Evolutionary conservation across 2,797 vertebrate species (phyloP).

Genomic region (Pipistrellus nathusii): DNA sequence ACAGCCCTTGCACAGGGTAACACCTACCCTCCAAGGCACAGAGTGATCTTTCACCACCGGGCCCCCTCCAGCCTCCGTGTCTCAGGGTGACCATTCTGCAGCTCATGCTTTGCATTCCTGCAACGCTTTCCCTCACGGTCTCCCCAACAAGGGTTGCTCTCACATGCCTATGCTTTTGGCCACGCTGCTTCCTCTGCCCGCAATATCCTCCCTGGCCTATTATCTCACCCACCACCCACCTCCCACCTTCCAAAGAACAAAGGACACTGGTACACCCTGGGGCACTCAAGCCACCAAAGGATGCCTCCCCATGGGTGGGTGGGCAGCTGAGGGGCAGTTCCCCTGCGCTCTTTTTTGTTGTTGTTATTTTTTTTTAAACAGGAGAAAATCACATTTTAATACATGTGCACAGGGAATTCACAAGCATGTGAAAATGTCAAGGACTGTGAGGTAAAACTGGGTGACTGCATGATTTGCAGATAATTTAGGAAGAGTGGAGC

Average conservation of each 20-base stretch:
- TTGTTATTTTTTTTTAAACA: neutral
- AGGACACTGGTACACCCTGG: neutral
- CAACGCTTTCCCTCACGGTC: neutral
- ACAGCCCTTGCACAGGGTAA: neutral
- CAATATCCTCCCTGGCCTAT: neutral
- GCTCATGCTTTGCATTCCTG: neutral
- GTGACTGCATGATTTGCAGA: neutral
- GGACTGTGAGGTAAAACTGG: neutral
- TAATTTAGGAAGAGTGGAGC: neutral
- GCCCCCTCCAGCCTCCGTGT: neutral
- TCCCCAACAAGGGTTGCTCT: neutral
- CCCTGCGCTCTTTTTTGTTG: neutral
- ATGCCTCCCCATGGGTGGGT: neutral
- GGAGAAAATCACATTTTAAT: neutral
- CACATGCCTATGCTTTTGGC: neutral
- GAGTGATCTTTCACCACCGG: fast-evolving
- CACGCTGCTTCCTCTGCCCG: neutral
- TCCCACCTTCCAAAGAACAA: neutral
- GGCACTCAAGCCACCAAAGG: neutral
- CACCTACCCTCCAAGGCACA: neutral
- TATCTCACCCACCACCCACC: neutral
- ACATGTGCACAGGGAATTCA: neutral
- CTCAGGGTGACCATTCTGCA: neutral
- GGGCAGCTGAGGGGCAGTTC: neutral
- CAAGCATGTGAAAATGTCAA: neutral